Base-by-base conservation (phyloP, 2,113 vertebrate genomes). In the Pygoscelis adeliae region DNA sequence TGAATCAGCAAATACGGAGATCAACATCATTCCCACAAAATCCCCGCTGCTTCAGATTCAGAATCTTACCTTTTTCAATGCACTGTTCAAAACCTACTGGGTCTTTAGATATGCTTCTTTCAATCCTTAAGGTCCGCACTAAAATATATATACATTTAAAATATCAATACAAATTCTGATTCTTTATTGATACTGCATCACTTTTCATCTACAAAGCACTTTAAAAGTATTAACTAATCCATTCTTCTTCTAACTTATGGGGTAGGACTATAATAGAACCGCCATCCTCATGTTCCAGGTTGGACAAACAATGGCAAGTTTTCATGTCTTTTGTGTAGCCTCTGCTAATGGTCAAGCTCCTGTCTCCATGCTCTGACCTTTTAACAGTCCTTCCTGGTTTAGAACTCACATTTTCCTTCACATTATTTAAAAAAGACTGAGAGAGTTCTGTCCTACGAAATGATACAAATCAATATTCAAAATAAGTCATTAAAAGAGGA, bases 121-220 rank as follows among this genome's bases (percentile, higher is more conserved):
- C 99, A 96, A 99, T 99, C 96, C 97, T 98, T 83, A 99, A 97
- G 36, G 96, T 98, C 87, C 95, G 98, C 79, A 99, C 99, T 99
- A 62, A 93, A 98, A 97, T 27, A 90, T 1, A 93, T 3, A 96
- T 10, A 78, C 22, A 90, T 70, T 82, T 10, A 23, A 50, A n/a
- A 53, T 47, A 92, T 69, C 30, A 84, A 8, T 13, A 59, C 4
- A 38, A 66, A 23, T 69, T 47, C 11, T 23, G 30, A 46, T 47
- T 56, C 16, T 52, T 74, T 70, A 79, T 10, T 42, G 26, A 36
- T 25, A 88, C 22, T 62, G 22, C 13, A 66, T 26, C 34, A 21
- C 26, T 83, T 85, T 56, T n/a, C 21, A 79, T 38, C 13, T n/a
- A 84, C 25, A 85, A 77, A 79, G 25, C 29, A 53, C 11, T 84